These are phyloP conservation scores for Dynastes hyllus DNA, from an alignment of 2,888 invertebrate genomes.

Conservation along the genomic window DNA sequence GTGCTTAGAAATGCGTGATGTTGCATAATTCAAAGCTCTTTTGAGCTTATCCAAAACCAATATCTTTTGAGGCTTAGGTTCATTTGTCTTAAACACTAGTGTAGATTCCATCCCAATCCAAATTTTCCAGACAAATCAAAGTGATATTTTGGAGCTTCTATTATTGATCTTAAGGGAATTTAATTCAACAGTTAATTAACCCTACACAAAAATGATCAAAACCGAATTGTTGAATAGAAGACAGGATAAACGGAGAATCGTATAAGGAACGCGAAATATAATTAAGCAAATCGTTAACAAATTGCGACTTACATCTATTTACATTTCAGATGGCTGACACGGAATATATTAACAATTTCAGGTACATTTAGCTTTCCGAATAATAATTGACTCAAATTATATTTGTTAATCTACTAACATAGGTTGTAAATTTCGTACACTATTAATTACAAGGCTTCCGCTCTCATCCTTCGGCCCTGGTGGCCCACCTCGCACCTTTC, in stretches of 20 bases:
- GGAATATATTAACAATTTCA: conserved; percentile 48
- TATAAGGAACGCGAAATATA: conserved; percentile 38
- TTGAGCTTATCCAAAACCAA: too few species aligned
- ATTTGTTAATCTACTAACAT: conserved; percentile 47
- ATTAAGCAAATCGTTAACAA: conserved; percentile 48
- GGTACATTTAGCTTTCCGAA: conserved; percentile 48
- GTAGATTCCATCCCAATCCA: too few species aligned
- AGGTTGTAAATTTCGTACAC: conserved; percentile 48
- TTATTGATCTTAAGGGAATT: too few species aligned
- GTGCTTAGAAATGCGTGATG: too few species aligned
- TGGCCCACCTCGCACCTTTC: neutral
- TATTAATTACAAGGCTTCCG: conserved; percentile 45
- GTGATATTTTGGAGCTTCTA: too few species aligned
- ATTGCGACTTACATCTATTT: conserved; percentile 48
- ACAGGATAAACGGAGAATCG: conserved; percentile 6
- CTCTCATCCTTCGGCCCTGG: neutral
- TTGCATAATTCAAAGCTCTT: too few species aligned
- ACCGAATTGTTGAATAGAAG: neutral
- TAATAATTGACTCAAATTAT: conserved; percentile 48
- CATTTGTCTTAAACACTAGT: too few species aligned
- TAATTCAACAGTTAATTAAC: neutral
- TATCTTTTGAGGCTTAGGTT: too few species aligned
- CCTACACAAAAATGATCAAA: neutral
- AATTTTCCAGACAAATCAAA: too few species aligned
- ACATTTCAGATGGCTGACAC: conserved; percentile 46